Evolutionary conservation across 2,113 vertebrate species (phyloP), one percentile per base, ranked within the genome.

Genomic region (Turnix velox): DNA sequence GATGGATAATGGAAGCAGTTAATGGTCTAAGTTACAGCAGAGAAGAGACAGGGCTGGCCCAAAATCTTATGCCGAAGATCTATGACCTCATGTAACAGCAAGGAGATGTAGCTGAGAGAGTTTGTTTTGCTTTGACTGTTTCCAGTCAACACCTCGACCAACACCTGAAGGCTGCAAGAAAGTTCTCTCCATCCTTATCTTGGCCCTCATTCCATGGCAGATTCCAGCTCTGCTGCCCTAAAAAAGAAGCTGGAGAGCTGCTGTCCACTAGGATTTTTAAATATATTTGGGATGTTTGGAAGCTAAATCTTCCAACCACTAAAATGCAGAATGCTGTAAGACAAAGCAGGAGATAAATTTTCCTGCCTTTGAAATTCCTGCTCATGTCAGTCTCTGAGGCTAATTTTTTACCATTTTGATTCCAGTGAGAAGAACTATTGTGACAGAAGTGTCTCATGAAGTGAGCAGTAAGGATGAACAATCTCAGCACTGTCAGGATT

Each of bases 241-340:
- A 82, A 52, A 69, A 48, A 58, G 20, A 66, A 73, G 22, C 24
- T 51, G n/a, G 15, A 63, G 48, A 65, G n/a, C 12, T 72, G 57
- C 81, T 92, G 84, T 90, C 55, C 35, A 27, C 30, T 54, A 80
- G 66, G 58, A 82, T 90, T 93, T 90, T n/a, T n/a, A n/a, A n/a
- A 45, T 84, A 63, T 37, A 45, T 37, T 63, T 39, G 28, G 49
- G 74, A 65, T 48, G 25, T 25, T 67, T 40, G 39, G 63, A 84
- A 93, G 42, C 63, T 71, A 67, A 92, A 94, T 86, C 94, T 93
- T 83, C 55, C 39, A 58, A 4, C 23, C 33, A 30, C 52, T 84
- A 28, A 43, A 68, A 40, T 46, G 28, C 23, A 61, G 73, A 33
- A 35, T 3, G 31, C 23, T 30, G 52, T 72, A 84, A 88, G 37